Percentiles rank a stretch among this genome's conserved stretches.
Conservation (phyloP, 2,797 vertebrate species). For the Pseudopleuronectes americanus region DNA sequence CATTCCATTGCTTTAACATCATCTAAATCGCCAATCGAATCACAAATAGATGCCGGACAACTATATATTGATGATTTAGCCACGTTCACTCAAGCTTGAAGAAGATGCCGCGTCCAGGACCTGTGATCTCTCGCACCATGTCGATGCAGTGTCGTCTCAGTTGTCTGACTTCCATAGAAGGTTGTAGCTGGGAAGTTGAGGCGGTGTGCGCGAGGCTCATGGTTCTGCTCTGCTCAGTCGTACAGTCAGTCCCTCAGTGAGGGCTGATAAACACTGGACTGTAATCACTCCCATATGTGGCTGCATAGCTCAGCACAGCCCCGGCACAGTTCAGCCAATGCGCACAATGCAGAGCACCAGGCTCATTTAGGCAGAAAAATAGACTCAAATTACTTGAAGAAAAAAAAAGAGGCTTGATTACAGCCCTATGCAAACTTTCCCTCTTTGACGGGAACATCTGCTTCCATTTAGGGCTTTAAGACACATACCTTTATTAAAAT, state of each 20-base stretch:
- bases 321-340: constrained; percentile 58
- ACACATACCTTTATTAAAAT: constrained; percentile 81
- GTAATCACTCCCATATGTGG: constrained; percentile 83
- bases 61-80: background rate
- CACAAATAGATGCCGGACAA: background rate
- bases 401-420: constrained; percentile 77
- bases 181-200: constrained; percentile 42
- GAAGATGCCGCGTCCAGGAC: background rate
- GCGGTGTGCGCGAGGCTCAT: constrained; percentile 24
- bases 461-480: constrained; percentile 85
- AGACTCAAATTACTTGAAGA: constrained; percentile 73
- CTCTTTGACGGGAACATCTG: constrained; percentile 79
- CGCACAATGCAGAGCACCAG: constrained; percentile 63
- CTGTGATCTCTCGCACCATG: background rate
- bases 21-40: background rate
- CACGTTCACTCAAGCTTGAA: background rate
- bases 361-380: constrained; percentile 77
- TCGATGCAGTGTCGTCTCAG: constrained; percentile 6
- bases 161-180: constrained; percentile 53
- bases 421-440: constrained; percentile 81
- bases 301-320: constrained; percentile 72
- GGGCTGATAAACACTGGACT: constrained; percentile 76
- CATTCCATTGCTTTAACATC: no score
- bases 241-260: constrained; percentile 66
- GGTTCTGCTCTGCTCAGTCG: constrained; percentile 59